These are phyloP conservation scores for Chaetodon trifasciatus DNA, from an alignment of 2,797 vertebrate genomes.

Conservation along the genomic window DNA sequence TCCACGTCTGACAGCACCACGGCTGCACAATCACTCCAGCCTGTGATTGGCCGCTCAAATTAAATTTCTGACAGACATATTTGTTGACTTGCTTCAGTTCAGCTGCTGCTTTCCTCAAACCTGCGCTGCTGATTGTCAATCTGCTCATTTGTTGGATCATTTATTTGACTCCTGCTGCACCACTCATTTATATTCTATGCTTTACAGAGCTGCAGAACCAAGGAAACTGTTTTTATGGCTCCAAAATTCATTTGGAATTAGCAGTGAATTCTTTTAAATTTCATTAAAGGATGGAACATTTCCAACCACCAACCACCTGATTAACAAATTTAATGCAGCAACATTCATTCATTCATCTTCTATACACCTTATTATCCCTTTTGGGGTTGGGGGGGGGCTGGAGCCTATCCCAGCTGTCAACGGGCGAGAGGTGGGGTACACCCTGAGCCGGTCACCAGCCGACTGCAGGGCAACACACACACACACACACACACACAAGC, in stretches of 20 bases:
- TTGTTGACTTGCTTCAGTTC: slow-evolving; percentile 18
- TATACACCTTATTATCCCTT: no score
- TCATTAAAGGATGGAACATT: not conserved
- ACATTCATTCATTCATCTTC: no score
- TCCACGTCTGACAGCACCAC: not conserved
- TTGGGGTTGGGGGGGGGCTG: no score
- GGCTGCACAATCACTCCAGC: not conserved
- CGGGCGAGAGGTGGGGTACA: no score
- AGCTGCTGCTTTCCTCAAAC: slow-evolving; percentile 8
- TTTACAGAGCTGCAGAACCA: not conserved
- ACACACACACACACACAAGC: no score
- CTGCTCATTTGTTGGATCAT: slow-evolving; percentile 4
- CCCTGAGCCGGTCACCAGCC: no score
- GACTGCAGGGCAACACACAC: no score
- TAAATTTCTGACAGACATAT: slow-evolving; percentile 21
- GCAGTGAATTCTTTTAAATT: not conserved
- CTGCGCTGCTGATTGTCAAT: not conserved
- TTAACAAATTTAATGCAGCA: not conserved
- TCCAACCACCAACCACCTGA: not conserved
- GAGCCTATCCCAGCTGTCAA: no score
- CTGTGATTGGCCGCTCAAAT: slow-evolving; percentile 2
- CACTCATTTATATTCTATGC: not conserved
- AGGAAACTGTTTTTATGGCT: not conserved
- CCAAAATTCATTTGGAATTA: not conserved
- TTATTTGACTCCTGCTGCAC: not conserved